Base-by-base conservation (phyloP, 2,888 invertebrate genomes). In the Hydriomena furcata region DNA sequence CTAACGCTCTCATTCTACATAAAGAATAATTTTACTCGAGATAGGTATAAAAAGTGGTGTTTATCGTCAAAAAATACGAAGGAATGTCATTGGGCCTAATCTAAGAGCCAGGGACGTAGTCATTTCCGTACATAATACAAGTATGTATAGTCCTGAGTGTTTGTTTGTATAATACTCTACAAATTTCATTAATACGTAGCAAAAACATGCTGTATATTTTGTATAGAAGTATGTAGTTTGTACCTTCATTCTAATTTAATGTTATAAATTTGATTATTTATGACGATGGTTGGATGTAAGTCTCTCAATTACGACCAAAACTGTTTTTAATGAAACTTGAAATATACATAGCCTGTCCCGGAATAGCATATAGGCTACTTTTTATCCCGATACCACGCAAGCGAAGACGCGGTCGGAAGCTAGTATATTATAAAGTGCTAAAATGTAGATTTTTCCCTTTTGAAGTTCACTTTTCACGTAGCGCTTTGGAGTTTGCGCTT, bases 51-150 rank as follows among this genome's bases (percentile, higher is more conserved):
- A 58, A 49, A 51, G 56, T 43, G 34, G 44, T 53, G 54, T 62
- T 62, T 62, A 64, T 59, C 49, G 58, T 55, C 31, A 57, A 61
- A 61, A 63, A 64, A 57, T 94, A 61, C 50, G 44, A 52, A 63
- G 66, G 56, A 68, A 67, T 70, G 66, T 68, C 63, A 66, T 64
- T 68, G 62, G 71, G 61, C 60, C 58, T 61, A 65, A 65, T 62
- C 56, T 61, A 41, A 53, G 52, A 61, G 52, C 61, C 61, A 50
- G 54, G 40, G 55, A 55, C 52, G 55, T 42, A 56, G 52, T 63
- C 54, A 55, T 64, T 68, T 58, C n/a, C 37, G 57, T 58, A 49
- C 37, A 68, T 58, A 69, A 68, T 23, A n/a, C n/a, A n/a, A n/a
- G n/a, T n/a, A n/a, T n/a, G n/a, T n/a, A 12, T 65, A 46, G 58